Conservation (phyloP, 2,888 invertebrate species). For the Drosophila nigricruria region DNA sequence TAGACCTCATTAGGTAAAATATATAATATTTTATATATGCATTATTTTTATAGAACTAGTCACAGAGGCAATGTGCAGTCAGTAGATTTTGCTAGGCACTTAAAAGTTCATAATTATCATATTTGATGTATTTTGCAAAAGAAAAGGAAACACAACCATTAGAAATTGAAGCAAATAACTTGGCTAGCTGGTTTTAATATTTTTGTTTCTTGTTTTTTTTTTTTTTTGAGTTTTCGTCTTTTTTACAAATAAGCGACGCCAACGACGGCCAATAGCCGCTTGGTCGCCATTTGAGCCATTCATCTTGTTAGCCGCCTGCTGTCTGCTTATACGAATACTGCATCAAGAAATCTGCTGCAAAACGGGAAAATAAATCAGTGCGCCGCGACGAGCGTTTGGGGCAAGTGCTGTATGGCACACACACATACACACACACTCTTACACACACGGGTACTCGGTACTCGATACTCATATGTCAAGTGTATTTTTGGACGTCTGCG, state of each 20-base stretch:
- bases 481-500: conserved; percentile 67
- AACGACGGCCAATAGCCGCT: conserved; percentile 65
- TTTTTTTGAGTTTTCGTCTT: conserved; percentile 9
- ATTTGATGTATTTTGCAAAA: neutral
- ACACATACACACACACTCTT: conserved; percentile 8
- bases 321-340: conserved; percentile 70
- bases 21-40: neutral
- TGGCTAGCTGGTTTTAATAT: conserved; percentile 25
- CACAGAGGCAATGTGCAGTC: neutral
- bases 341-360: conserved; percentile 84
- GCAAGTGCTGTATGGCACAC: conserved; percentile 51
- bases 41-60: neutral
- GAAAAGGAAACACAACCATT: conserved; percentile 2
- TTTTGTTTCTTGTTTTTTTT: conserved; percentile 13
- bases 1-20: neutral
- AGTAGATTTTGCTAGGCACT: neutral
- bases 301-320: conserved; percentile 79
- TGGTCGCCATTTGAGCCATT: conserved; percentile 82
- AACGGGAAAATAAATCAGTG: conserved; percentile 85
- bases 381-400: conserved; percentile 65
- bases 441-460: conserved; percentile 25
- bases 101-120: neutral
- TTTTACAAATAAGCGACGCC: conserved; percentile 65
- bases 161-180: conserved; percentile 16
- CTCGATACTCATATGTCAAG: conserved; percentile 68